These are phyloP conservation scores for Rhinoderma darwinii DNA, from an alignment of 2,113 vertebrate species.

Conservation along the genomic window DNA sequence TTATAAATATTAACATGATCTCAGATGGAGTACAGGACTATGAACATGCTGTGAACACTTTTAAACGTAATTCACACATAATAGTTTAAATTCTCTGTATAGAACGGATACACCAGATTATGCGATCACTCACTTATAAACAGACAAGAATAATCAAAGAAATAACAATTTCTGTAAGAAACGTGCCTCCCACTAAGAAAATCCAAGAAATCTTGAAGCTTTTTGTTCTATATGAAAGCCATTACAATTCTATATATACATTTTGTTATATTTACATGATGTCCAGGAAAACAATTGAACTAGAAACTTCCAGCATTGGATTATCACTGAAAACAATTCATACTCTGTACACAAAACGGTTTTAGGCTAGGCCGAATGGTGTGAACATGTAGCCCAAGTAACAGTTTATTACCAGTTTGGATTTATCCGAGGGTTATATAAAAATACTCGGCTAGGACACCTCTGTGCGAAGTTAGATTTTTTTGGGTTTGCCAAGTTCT, in stretches of 20 bases:
- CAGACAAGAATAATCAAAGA: not conserved
- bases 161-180: not conserved
- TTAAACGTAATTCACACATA: not conserved
- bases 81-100: not conserved
- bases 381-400: not conserved
- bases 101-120: not conserved
- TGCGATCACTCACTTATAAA: not conserved
- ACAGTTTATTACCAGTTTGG: not conserved
- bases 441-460: not conserved
- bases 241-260: not conserved
- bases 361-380: not conserved
- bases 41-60: not conserved
- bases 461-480: not conserved
- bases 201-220: not conserved
- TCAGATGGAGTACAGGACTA: not conserved
- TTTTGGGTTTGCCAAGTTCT: not conserved
- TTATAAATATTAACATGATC: not conserved
- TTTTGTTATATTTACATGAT: constrained; percentile 4
- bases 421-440: not conserved
- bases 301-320: constrained; percentile 27
- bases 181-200: not conserved
- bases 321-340: constrained; percentile 19
- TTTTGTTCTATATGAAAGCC: too few species aligned
- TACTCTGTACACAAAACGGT: not conserved
- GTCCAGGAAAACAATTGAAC: not conserved